Evolutionary conservation across 2,888 invertebrate species (phyloP), one percentile per base, ranked within the genome.

Genomic region (Glyphotaelius pellucidus): DNA sequence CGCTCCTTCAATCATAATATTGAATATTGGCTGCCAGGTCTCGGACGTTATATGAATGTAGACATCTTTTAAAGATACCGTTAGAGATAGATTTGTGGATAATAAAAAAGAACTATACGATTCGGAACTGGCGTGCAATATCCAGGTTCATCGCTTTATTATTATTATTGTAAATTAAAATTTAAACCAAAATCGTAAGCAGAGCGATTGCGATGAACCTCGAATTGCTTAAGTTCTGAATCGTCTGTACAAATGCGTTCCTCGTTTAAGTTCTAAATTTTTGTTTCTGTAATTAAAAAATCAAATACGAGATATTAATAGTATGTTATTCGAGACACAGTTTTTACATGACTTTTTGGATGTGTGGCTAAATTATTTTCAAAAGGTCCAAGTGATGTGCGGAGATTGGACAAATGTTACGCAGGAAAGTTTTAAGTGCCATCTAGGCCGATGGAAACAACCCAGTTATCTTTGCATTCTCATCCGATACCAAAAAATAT

Each of bases 161-260:
- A 67, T 67, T 67, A 86, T 38, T 86, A 86, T 86, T 86, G 42
- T 86, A 86, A 86, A 86, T 38, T 86, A 25, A 86, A 47, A 86
- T n/a, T 86, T 15, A 83, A 83, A 83, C 5, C 83, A 38, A 35
- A 83, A 83, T 83, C 35, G 67, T 83, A 83, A n/a, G 35, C 3
- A 38, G 83, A 83, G 35, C 35, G 83, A 38, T 32, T 38, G 32
- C 2, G 32, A 83, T 7, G n/a, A 25, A 25, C 12, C 42, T 30
- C 42, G 85, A 19, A 30, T 86, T 86, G 85, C 9, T 47, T 30
- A 30, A 86, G 30, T 52, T 87, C 15, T 67, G 9, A 3, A 87
- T 67, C 87, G 87, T 87, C 87, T 87, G 87, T 87, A 87, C 87
- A 87, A 87, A 87, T 32, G 67, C 52, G 87, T 87, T 87, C 32